phyloP scores from a whole-genome alignment of 2,888 invertebrate genomes.

The Fabriciana adippe region DNA sequence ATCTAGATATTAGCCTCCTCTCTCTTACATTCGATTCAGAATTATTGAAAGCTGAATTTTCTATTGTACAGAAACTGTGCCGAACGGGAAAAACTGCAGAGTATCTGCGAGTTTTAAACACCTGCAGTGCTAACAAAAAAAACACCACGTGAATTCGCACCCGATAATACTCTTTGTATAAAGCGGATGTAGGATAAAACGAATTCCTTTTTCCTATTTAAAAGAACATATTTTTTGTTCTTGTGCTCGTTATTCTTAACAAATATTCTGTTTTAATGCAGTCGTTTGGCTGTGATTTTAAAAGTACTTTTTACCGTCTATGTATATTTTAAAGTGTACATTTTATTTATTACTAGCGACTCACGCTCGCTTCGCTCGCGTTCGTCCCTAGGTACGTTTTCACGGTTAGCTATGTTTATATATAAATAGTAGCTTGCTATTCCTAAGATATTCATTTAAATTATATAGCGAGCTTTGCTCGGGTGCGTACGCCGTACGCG shows the following conservation, averaged over 20 bases:
- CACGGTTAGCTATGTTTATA: too few relatives aligned
- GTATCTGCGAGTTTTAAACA: slow-evolving; percentile 39
- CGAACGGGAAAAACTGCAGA: slow-evolving; percentile 40
- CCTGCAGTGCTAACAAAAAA: slow-evolving; percentile 36
- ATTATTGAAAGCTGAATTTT: slow-evolving; percentile 43
- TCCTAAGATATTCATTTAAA: too few relatives aligned
- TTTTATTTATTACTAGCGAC: too few relatives aligned
- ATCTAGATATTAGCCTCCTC: slow-evolving; percentile 10
- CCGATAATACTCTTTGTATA: slow-evolving; percentile 36
- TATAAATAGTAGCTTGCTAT: too few relatives aligned
- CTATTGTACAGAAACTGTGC: slow-evolving; percentile 41
- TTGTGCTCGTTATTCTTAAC: slow-evolving; percentile 9
- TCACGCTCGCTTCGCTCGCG: too few relatives aligned
- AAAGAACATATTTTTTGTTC: slow-evolving; percentile 25
- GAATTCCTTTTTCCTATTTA: slow-evolving; percentile 20
- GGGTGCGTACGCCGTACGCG: too few relatives aligned
- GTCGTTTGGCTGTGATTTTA: neutral
- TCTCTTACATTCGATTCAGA: slow-evolving; percentile 32
- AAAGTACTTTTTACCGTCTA: too few relatives aligned
- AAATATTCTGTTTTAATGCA: slow-evolving; percentile 7
- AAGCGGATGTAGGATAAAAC: slow-evolving; percentile 34
- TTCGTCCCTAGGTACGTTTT: too few relatives aligned
- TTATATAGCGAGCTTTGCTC: too few relatives aligned
- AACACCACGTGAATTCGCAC: slow-evolving; percentile 26
- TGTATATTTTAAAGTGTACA: too few relatives aligned